These are phyloP conservation scores for Gambusia holbrooki DNA, from an alignment of 2,113 vertebrate genomes.

Conservation along the genomic window DNA sequence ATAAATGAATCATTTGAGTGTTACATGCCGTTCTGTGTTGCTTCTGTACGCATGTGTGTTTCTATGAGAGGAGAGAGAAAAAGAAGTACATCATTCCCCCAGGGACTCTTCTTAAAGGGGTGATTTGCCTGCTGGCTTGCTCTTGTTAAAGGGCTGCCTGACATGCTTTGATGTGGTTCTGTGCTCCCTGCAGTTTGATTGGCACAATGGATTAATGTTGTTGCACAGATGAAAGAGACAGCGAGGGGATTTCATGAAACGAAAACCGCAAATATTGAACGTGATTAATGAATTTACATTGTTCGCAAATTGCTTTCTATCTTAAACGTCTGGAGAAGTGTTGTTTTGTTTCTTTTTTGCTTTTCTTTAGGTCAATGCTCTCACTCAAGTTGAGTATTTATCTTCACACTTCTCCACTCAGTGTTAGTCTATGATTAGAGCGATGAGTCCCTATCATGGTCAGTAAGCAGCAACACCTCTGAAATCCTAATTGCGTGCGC, in stretches of 20 bases:
- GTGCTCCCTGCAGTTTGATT: conserved; percentile 72
- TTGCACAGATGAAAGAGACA: conserved; percentile 61
- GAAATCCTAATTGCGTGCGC: conserved; percentile 33
- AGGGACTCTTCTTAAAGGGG: conserved; percentile 67
- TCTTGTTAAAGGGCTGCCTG: conserved; percentile 70
- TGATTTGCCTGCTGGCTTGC: conserved; percentile 73
- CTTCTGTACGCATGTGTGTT: conserved; percentile 16
- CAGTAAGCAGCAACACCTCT: conserved; percentile 30
- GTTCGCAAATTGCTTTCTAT: conserved; percentile 48
- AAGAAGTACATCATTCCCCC: conserved; percentile 46
- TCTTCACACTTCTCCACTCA: background rate
- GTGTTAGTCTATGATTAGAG: conserved; percentile 20
- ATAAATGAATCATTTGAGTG: conserved; percentile 51
- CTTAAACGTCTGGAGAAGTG: conserved; percentile 51
- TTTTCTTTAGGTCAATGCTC: conserved; percentile 1
- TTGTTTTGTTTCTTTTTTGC: conserved; percentile 13
- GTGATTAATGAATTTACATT: conserved; percentile 59
- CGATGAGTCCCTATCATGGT: conserved; percentile 34
- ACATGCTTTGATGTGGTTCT: conserved; percentile 74
- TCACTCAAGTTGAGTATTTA: background rate
- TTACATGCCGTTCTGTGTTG: conserved; percentile 30
- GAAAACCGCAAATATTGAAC: conserved; percentile 63
- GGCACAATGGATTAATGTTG: conserved; percentile 70
- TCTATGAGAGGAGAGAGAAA: background rate
- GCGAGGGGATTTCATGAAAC: conserved; percentile 48